These are phyloP conservation scores for Leptoclinus maculatus DNA, from an alignment of 2,797 vertebrate species.

Conservation along the genomic window DNA sequence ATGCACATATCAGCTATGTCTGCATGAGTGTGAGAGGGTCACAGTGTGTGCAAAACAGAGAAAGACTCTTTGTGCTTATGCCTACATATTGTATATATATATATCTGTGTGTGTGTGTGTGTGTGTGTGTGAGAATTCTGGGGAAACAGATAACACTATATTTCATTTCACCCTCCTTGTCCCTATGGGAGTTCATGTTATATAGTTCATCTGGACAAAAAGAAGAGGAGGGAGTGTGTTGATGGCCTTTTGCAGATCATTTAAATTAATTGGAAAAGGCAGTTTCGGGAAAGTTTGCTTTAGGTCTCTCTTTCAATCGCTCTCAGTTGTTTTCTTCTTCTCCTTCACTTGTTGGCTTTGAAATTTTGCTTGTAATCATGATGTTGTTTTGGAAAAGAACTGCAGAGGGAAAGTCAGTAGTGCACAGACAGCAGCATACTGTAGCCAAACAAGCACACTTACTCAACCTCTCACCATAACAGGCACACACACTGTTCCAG, in stretches of 20 bases:
- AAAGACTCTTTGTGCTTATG: constrained; percentile 14
- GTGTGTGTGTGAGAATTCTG: constrained; percentile 16
- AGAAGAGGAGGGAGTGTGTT: neutral
- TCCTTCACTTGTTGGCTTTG: constrained; percentile 9
- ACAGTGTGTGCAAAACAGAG: constrained; percentile 7
- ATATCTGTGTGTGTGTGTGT: neutral
- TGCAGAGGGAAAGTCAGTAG: neutral
- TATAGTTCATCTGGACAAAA: constrained; percentile 18
- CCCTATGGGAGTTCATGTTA: constrained; percentile 36
- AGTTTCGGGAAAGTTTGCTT: constrained; percentile 30
- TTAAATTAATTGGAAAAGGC: constrained; percentile 51
- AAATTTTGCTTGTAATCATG: constrained; percentile 32
- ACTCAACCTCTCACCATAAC: neutral
- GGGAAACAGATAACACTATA: constrained; percentile 34
- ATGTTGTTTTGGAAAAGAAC: constrained; percentile 28
- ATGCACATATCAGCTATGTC: constrained; percentile 37
- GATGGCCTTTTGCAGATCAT: constrained; percentile 6
- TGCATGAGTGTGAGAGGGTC: constrained; percentile 2
- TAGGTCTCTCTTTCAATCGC: neutral
- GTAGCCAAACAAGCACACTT: neutral
- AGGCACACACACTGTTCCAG: neutral
- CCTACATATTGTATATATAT: constrained; percentile 3
- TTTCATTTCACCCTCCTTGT: constrained; percentile 22
- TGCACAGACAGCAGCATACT: constrained; percentile 6
- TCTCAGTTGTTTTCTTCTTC: neutral